Evolutionary conservation across 1,140 invertebrate genomes (phyloP), one percentile per base, ranked within the genome.

Genomic region (Branchinecta lynchi): DNA sequence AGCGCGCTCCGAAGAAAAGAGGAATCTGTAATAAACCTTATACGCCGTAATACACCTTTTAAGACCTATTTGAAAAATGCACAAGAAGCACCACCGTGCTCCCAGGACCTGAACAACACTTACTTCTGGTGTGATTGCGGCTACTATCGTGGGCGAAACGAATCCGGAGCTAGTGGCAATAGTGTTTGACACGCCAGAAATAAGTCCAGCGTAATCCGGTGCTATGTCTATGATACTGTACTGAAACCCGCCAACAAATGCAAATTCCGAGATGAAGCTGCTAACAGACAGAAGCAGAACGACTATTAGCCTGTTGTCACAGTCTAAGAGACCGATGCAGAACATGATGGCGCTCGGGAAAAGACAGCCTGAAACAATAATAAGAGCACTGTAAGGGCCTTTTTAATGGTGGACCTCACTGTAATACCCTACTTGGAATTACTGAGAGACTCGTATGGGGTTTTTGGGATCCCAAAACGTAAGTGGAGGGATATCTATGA

Each of bases 141-240:
- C 71, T 10, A 74, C 73, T n/a, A 76, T 44, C 12, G 69, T 46
- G 20, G 77, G 76, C 10, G 72, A 71, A 9, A 76, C 46, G 65
- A 77, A 72, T 15, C 78, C 78, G 7, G 78, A 73, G 9, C 77
- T 43, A 17, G 76, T 76, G 8, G 76, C 78, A 71, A 79, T 73
- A 0, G 77, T 78, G 70, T 78, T 79, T 3, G 75, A 75, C 9
- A 78, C 72, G 7, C 77, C 78, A 70, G 75, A 78, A 12, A 79
- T 20, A 15, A 68, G 32, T n/a, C 68, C 68, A 17, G 45, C 44
- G n/a, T 68, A 68, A n/a, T 68, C 44, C 32, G 68, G 68, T 10
- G 68, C 68, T 10, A 68, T 45, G 51, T 68, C 68, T 7, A 68
- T 45, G 10, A 68, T 43, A 15, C 44, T 46, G 44, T 45, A 68